These are phyloP conservation scores for Penaeus japonicus DNA, from an alignment of 1,140 invertebrate species.

Conservation along the genomic window DNA sequence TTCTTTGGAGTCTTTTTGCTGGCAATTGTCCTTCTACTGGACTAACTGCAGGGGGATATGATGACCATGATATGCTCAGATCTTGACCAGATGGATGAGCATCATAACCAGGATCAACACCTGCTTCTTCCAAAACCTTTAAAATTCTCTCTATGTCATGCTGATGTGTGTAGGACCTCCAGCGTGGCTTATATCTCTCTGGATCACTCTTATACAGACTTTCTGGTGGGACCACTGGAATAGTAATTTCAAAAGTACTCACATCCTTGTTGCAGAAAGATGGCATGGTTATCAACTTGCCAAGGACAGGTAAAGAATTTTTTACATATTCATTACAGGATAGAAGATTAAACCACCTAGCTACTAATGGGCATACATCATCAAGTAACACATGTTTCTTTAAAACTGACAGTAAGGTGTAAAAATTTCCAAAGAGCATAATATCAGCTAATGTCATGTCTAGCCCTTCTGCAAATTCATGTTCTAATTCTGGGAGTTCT, in stretches of 20 bases:
- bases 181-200: slow-evolving; percentile 76
- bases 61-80: not conserved
- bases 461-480: slow-evolving; percentile 84
- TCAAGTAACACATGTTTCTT: slow-evolving; percentile 1
- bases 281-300: not conserved
- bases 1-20: slow-evolving; percentile 74
- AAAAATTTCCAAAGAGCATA: slow-evolving; percentile 49
- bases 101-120: slow-evolving; percentile 17
- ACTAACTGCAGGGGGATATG: slow-evolving; percentile 26
- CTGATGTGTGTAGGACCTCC: slow-evolving; percentile 76
- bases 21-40: slow-evolving; percentile 83
- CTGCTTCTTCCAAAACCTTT: not conserved
- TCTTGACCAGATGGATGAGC: slow-evolving; percentile 9
- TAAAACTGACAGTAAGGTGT: slow-evolving; percentile 19
- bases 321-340: not conserved
- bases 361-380: slow-evolving; percentile 32
- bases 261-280: not conserved
- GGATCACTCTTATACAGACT: slow-evolving; percentile 84
- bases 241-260: slow-evolving; percentile 6
- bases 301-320: slow-evolving; percentile 23
- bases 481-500: slow-evolving; percentile 62
- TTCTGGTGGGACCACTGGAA: slow-evolving; percentile 67
- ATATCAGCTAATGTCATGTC: slow-evolving; percentile 76
- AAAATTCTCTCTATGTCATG: slow-evolving; percentile 47
- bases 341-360: slow-evolving; percentile 36